A percentile compares a stretch with the other conserved stretches of the same genome.
Conservation (phyloP, 2,888 invertebrate genomes). For the Hoplodrina blanda region DNA sequence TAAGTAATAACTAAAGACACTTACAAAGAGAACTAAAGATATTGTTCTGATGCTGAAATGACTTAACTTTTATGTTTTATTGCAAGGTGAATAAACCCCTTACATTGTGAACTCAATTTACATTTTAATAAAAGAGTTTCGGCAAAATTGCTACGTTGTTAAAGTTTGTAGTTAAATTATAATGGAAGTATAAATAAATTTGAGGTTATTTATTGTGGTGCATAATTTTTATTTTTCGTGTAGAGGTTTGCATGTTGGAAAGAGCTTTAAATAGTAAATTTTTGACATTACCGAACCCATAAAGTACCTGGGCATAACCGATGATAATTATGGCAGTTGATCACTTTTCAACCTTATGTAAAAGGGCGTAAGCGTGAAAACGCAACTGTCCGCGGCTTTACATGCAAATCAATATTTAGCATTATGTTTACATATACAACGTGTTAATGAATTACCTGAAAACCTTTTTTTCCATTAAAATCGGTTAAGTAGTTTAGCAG, state of each 20-base stretch:
- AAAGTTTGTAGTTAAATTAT: constrained; percentile 42
- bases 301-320: background rate
- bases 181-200: constrained; percentile 38
- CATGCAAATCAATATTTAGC: too few species aligned
- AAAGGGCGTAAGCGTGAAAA: too few species aligned
- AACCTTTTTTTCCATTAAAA: too few species aligned
- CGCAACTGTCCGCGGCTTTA: too few species aligned
- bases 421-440: too few species aligned
- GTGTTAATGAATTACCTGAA: too few species aligned
- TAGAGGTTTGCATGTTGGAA: constrained; percentile 8
- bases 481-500: too few species aligned
- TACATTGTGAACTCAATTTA: constrained; percentile 47
- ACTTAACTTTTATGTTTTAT: constrained; percentile 21
- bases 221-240: constrained; percentile 28
- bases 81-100: constrained; percentile 32
- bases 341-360: too few species aligned
- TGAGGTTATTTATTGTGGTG: constrained; percentile 37
- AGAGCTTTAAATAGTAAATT: background rate
- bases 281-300: background rate
- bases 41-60: constrained; percentile 2
- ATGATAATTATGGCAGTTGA: too few species aligned
- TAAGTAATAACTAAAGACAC: background rate
- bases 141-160: constrained; percentile 32
- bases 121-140: constrained; percentile 57
- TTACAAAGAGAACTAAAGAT: background rate